phyloP scores from a whole-genome alignment of 2,888 invertebrate species.

The Notodonta ziczac region DNA sequence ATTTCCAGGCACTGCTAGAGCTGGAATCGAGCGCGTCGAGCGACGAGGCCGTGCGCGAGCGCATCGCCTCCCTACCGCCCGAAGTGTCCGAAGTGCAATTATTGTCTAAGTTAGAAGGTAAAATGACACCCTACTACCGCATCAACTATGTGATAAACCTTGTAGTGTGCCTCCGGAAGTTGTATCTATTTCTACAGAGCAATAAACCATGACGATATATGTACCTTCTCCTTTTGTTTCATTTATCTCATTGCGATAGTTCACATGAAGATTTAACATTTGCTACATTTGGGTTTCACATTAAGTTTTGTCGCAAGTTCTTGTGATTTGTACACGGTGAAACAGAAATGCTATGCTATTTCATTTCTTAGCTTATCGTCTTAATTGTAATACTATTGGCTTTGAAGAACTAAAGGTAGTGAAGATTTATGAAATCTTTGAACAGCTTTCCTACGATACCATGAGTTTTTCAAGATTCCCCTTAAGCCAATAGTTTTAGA shows the following conservation, averaged over 20 bases:
- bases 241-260: conserved; percentile 26
- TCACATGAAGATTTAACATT: neutral
- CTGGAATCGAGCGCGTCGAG: conserved; percentile 98
- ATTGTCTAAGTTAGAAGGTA: conserved; percentile 94
- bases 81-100: conserved; percentile 97
- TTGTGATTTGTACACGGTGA: neutral
- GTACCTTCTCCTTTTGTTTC: conserved; percentile 31
- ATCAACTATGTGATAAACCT: conserved; percentile 31
- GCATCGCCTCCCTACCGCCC: conserved; percentile 96
- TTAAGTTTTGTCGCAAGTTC: conserved; percentile 1
- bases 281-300: neutral
- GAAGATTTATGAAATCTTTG: too few relatives aligned
- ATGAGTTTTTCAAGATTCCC: too few relatives aligned
- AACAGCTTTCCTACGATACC: too few relatives aligned
- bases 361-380: too few relatives aligned
- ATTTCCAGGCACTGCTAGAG: conserved; percentile 87
- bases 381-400: too few relatives aligned
- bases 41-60: conserved; percentile 95
- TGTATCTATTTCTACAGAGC: conserved; percentile 7
- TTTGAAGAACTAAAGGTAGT: too few relatives aligned
- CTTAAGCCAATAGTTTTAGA: too few relatives aligned
- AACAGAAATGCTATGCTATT: too few relatives aligned
- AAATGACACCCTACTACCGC: conserved; percentile 45
- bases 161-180: conserved; percentile 13
- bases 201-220: conserved; percentile 11